Conservation (phyloP, 2,888 invertebrate genomes). For the Torymus auratus region DNA sequence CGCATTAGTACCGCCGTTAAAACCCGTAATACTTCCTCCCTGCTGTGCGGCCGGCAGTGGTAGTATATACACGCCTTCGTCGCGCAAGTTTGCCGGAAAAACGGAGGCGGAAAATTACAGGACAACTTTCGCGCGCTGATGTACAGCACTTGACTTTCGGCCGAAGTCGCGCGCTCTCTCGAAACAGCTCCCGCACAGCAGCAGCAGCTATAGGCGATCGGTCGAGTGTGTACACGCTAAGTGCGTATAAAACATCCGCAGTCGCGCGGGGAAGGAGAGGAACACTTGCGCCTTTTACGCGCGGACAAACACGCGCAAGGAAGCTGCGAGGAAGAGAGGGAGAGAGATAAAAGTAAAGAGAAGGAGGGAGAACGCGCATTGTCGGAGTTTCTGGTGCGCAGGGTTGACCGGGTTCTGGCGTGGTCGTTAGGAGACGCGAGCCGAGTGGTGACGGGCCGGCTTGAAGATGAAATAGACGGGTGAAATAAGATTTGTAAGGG, state of each 20-base stretch:
- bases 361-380: background rate
- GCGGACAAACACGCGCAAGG: constrained; percentile 38
- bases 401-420: no score
- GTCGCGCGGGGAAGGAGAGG: background rate
- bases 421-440: no score
- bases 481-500: no score
- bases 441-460: no score
- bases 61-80: background rate
- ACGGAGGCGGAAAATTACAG: constrained; percentile 61
- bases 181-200: background rate
- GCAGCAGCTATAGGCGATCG: constrained; percentile 10
- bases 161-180: background rate
- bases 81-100: constrained; percentile 6
- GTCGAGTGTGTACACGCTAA: constrained; percentile 34
- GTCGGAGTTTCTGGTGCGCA: background rate
- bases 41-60: no score
- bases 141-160: constrained; percentile 53
- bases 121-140: constrained; percentile 62
- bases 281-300: background rate
- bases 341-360: constrained; percentile 25
- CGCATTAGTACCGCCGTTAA: constrained; percentile 13
- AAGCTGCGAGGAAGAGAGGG: background rate
- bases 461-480: no score
- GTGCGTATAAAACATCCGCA: constrained; percentile 40
- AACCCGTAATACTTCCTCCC: background rate